Evolutionary conservation across 2,888 invertebrate species (phyloP), one percentile per base, ranked within the genome.

Genomic region (Apomyelois bistriatella): DNA sequence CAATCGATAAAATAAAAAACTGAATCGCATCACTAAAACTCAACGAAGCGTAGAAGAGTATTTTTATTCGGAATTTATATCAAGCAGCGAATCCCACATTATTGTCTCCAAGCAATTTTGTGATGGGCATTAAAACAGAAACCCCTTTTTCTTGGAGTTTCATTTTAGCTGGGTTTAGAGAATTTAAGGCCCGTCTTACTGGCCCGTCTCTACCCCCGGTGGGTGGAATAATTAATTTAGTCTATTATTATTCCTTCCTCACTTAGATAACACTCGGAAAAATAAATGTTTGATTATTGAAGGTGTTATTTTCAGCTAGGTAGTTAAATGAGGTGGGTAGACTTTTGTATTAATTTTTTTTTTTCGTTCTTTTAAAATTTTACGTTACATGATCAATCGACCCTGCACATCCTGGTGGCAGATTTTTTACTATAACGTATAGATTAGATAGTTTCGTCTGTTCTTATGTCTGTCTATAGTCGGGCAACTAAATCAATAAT

Each of bases 21-120:
- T 7, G 1, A 37, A 7, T 16, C 53, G 53, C 47, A 59, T 42
- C 52, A 36, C 54, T 42, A 52, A 48, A 52, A 56, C 79, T 64
- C 82, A 79, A 58, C 61, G 54, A 57, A 55, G 62, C 54, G 57
- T 54, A 61, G 53, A 56, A 66, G 75, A 78, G 79, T 84, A 86
- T 89, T 88, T 89, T 88, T 88, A 88, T 88, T 85, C 77, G 69
- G 78, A 88, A 89, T 89, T 89, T 89, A 89, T 88, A 88, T 86
- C 87, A 82, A 71, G 72, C 76, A 76, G 69, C 74, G 84, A 85
- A 89, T 89, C 87, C 89, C 82, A 87, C 88, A 82, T 89, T 89
- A 90, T 89, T 89, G 89, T 90, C 87, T 82, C 77, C 75, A 76
- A 68, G 79, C 84, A 88, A 89, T 89, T 90, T 86, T 85, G 79